Conservation (phyloP, 2,888 invertebrate species). For the Drosophila paramelanica region DNA sequence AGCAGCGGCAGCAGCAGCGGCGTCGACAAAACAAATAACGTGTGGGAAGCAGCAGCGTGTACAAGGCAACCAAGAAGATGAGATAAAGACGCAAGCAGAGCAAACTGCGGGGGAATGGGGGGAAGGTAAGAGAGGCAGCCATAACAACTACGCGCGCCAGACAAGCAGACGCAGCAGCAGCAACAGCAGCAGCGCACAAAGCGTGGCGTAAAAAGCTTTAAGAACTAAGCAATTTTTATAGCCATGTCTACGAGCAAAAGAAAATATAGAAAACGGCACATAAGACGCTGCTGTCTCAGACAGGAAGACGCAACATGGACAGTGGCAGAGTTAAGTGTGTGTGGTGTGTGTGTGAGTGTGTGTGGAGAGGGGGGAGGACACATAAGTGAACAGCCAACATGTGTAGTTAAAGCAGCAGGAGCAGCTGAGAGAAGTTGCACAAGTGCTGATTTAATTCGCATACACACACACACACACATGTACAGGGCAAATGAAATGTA, state of each 20-base stretch:
- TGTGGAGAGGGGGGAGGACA: not conserved
- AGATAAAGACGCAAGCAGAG: conserved; percentile 53
- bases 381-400: conserved; percentile 49
- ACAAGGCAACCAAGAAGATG: conserved; percentile 49
- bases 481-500: conserved; percentile 42
- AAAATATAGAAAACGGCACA: conserved; percentile 64
- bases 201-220: conserved; percentile 57
- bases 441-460: conserved; percentile 67
- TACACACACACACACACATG: conserved; percentile 21
- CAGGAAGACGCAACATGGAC: conserved; percentile 39
- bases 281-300: conserved; percentile 62
- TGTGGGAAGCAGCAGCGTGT: conserved; percentile 65
- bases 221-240: conserved; percentile 73
- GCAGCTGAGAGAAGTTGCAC: conserved; percentile 70
- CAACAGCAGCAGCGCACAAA: conserved; percentile 42
- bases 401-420: conserved; percentile 42
- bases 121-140: conserved; percentile 29
- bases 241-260: conserved; percentile 70
- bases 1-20: conserved; percentile 34
- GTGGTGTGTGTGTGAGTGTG: not conserved
- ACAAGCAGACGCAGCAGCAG: conserved; percentile 65
- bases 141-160: conserved; percentile 67
- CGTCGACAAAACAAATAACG: conserved; percentile 67
- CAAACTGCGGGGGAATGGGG: not conserved
- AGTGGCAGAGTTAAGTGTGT: not conserved